A percentile compares a stretch with the other conserved stretches of the same genome.
Conservation (phyloP, 2,888 invertebrate species). For the Drosophila fulvimacula region DNA sequence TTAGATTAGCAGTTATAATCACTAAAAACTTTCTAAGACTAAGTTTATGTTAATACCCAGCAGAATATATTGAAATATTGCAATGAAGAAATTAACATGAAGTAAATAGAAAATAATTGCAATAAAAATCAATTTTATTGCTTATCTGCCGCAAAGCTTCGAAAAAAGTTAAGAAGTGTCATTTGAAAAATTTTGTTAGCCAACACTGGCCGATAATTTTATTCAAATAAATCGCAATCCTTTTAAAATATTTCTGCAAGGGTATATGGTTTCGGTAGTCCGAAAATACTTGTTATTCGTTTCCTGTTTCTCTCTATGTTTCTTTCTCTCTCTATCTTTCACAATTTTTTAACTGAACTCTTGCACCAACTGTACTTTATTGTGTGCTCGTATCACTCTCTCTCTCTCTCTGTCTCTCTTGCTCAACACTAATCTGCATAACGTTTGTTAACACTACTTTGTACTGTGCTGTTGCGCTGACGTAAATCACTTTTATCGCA, state of each 20-base stretch:
- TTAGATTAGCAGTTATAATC: no score
- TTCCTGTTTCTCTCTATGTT: constrained; percentile 45
- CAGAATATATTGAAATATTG: constrained; percentile 13
- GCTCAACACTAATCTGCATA: constrained; percentile 56
- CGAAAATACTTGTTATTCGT: constrained; percentile 7
- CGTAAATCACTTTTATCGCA: constrained; percentile 40
- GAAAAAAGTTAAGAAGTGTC: no score
- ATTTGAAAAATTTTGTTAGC: no score
- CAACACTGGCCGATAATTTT: no score
- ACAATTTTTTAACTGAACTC: constrained; percentile 43
- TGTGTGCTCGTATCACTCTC: constrained; percentile 58
- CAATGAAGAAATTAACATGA: neutral
- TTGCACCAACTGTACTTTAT: constrained; percentile 62
- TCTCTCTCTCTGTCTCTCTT: constrained; percentile 27
- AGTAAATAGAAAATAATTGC: no score
- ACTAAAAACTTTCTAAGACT: neutral
- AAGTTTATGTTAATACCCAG: neutral
- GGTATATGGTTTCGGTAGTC: constrained; percentile 11
- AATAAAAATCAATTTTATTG: no score
- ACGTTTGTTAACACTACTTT: constrained; percentile 33
- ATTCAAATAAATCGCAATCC: no score
- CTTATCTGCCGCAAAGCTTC: no score
- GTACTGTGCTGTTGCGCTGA: constrained; percentile 47
- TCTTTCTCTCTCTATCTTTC: constrained; percentile 27
- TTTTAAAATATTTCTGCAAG: constrained; percentile 7